Base-by-base conservation (phyloP, 2,113 vertebrate genomes). In the Pedionomus torquatus region DNA sequence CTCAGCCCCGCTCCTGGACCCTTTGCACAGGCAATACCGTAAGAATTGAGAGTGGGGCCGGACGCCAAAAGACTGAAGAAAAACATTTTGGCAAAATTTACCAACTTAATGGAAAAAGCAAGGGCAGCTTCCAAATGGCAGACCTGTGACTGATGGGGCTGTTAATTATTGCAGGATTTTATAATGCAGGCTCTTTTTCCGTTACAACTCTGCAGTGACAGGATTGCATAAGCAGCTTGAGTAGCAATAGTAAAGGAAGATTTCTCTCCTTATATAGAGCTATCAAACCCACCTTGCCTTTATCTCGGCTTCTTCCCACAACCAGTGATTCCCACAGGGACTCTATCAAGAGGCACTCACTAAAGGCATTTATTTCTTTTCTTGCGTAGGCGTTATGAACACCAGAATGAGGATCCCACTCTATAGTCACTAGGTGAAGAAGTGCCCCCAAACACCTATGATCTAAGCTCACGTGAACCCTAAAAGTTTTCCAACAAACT, bases 41-140 rank as follows among this genome's bases (percentile, higher is more conserved):
- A 71, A 26, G 85, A 92, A 64, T 2, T 7, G 94, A 90, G 87
- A 91, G 68, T 1, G 0, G 70, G 91, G 69, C 81, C 0, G 1
- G 33, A 44, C 13, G 90, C 95, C 96, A 97, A 83, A 94, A 83
- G 37, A 13, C 52, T 96, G 83, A 65, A 96, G 95, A 95, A 83
- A 97, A 96, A 94, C 93, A 95, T 81, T 97, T 95, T 96, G 95
- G 96, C 97, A 96, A 95, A 94, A 83, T 82, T 63, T 33, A 96
- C 95, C 95, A 92, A 70, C 84, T 90, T 96, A 97, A 96, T 97
- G 97, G 97, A 97, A 98, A 97, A 97, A 94, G 91, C 93, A 93
- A 97, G 92, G 83, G 78, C 30, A 28, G 92, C 89, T 97, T 96
- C 93, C 91, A 96, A 97, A 96, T 92, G 94, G 94, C 95, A 97